Base-by-base conservation (phyloP, 2,888 invertebrate species). In the Ectobius pallidus region DNA sequence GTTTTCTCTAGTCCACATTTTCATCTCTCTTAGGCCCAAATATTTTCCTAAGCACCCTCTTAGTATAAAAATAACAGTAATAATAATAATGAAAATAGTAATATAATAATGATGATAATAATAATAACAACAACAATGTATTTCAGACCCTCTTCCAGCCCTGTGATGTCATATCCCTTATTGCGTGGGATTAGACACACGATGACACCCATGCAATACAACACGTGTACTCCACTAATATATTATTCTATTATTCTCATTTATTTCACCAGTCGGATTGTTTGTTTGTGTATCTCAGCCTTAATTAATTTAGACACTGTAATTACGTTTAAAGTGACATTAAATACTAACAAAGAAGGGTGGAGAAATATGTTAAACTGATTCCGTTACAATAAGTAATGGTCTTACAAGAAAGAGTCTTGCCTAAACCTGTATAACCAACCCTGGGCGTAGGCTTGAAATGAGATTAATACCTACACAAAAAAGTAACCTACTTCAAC, bases 241-340 rank as follows among this genome's bases (percentile, higher is more conserved):
- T 4, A 44, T 11, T 49, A 22, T 25, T 30, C 27, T 25, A 4
- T 55, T 27, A 25, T 27, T 55, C 14, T 6, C 7, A 25, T 55
- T 52, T 20, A 52, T 52, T 52, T 22, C 22, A 3, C 3, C 18
- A 20, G 52, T 52, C 18, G 52, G 52, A 52, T 4, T 52, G 27
- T 27, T 25, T 55, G 55, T 55, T 9, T 25, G 25, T 25, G 55
- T 14, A 27, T 55, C n/a, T n/a, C n/a, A n/a, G 27, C 9, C 1
- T 55, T 55, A 27, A 55, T 55, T 55, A 55, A 55, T 55, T 55
- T 55, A 55, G 55, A 55, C 46, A 46, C 27, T 22, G 30, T 55
- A 55, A 55, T 55, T 55, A 55, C 14, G 55, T 55, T 9, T 46
- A 55, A 55, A 55, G 55, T 27, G 55, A 14, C 55, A 25, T 55